Evolutionary conservation across 2,113 vertebrate genomes (phyloP).

Genomic region (Leptodactylus fuscus): DNA sequence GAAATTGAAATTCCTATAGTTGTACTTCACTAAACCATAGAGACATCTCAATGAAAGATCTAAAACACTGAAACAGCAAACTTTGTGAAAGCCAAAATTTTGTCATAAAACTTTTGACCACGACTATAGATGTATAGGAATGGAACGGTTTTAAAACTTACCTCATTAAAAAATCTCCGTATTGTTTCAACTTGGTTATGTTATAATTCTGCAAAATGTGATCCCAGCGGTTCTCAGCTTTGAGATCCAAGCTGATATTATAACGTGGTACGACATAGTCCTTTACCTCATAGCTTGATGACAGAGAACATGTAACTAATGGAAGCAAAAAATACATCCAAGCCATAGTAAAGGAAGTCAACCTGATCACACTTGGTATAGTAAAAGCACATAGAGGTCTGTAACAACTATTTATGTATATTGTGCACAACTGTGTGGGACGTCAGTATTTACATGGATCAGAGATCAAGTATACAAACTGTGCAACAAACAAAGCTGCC

Average conservation of each 20-base stretch:
- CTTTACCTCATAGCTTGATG: neutral
- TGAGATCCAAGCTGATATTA: constrained; percentile 74
- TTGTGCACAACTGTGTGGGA: neutral
- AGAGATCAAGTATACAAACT: neutral
- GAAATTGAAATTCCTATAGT: too few relatives aligned
- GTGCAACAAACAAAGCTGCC: neutral
- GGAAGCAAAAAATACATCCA: neutral
- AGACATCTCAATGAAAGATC: too few relatives aligned
- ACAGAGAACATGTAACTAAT: neutral
- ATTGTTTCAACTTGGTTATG: constrained; percentile 62
- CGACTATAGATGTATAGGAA: too few relatives aligned
- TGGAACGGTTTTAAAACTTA: constrained; percentile 65
- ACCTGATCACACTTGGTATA: constrained; percentile 9
- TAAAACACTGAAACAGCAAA: too few relatives aligned
- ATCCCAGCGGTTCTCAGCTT: constrained; percentile 71
- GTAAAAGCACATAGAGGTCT: neutral
- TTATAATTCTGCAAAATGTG: constrained; percentile 69
- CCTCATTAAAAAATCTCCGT: constrained; percentile 62
- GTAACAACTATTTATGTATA: neutral
- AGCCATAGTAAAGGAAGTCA: neutral
- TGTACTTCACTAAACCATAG: too few relatives aligned
- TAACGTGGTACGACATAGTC: constrained; percentile 52
- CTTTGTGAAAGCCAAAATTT: too few relatives aligned
- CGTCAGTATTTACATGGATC: neutral
- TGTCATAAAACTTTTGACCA: too few relatives aligned